These are phyloP conservation scores for Zeuzera pyrina DNA, from an alignment of 2,888 invertebrate genomes.

Conservation along the genomic window DNA sequence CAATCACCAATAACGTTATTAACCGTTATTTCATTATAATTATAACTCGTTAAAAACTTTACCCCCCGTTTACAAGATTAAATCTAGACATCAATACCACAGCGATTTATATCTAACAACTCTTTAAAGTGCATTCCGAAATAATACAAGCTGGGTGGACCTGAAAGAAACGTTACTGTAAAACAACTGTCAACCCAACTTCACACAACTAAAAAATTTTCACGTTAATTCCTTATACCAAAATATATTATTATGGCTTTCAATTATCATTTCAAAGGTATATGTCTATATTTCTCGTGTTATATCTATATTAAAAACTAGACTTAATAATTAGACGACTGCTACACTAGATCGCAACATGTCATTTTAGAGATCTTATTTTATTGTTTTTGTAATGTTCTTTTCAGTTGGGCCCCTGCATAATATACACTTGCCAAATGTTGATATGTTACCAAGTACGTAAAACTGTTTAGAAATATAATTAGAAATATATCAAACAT, in stretches of 20 bases:
- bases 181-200: slow-evolving; percentile 39
- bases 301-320: slow-evolving; percentile 57
- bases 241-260: slow-evolving; percentile 74
- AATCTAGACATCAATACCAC: slow-evolving; percentile 34
- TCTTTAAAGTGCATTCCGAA: slow-evolving; percentile 19
- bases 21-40: neutral
- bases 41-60: too few relatives aligned
- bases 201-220: slow-evolving; percentile 46
- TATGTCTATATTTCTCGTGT: slow-evolving; percentile 52
- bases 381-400: too few relatives aligned
- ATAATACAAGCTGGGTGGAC: slow-evolving; percentile 37
- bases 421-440: too few relatives aligned
- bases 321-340: slow-evolving; percentile 50
- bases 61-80: too few relatives aligned
- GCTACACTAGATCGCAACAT: slow-evolving; percentile 64
- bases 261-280: slow-evolving; percentile 63
- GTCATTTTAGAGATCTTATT: slow-evolving; percentile 65
- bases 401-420: too few relatives aligned
- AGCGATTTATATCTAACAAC: slow-evolving; percentile 24
- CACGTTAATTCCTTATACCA: slow-evolving; percentile 61
- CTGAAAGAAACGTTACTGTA: slow-evolving; percentile 10
- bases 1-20: slow-evolving; percentile 16
- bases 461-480: too few relatives aligned
- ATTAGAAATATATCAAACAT: too few relatives aligned
- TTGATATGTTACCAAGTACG: too few relatives aligned